Evolutionary conservation across 2,113 vertebrate species (phyloP).

Genomic region (Telmatochromis brachygnathus): DNA sequence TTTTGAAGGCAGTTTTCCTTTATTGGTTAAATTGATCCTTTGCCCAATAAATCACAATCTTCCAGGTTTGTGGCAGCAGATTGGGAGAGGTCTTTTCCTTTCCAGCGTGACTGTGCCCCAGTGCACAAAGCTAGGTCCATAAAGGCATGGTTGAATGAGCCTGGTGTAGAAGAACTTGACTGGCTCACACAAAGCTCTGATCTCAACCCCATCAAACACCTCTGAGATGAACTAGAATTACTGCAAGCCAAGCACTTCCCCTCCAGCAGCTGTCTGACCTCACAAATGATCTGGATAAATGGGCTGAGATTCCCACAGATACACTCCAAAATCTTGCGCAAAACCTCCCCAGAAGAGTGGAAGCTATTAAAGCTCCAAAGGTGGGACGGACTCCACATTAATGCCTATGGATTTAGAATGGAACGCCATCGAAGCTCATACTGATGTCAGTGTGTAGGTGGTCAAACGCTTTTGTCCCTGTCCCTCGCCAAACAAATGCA

Average conservation of each 20-base stretch:
- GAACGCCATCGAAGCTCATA: background rate
- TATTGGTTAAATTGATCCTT: background rate
- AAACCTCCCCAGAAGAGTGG: background rate
- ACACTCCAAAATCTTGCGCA: background rate
- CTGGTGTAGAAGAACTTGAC: background rate
- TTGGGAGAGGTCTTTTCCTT: background rate
- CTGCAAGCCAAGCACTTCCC: background rate
- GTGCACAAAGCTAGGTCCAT: background rate
- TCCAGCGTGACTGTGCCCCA: background rate
- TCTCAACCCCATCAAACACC: background rate
- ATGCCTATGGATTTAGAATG: background rate
- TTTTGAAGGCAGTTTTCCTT: background rate
- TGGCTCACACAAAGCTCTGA: background rate
- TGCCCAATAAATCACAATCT: background rate
- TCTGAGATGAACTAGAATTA: background rate
- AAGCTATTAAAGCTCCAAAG: background rate
- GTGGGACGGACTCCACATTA: background rate
- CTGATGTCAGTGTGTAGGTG: background rate
- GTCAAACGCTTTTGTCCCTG: background rate
- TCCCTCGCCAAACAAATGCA: background rate
- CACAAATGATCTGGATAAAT: background rate
- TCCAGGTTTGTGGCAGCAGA: background rate
- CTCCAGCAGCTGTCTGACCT: background rate
- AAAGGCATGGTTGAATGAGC: background rate
- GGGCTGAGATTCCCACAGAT: background rate